A percentile compares a stretch with the other conserved stretches of the same genome.
phyloP scores from a whole-genome alignment of 2,888 invertebrate species.

The Sesia apiformis region DNA sequence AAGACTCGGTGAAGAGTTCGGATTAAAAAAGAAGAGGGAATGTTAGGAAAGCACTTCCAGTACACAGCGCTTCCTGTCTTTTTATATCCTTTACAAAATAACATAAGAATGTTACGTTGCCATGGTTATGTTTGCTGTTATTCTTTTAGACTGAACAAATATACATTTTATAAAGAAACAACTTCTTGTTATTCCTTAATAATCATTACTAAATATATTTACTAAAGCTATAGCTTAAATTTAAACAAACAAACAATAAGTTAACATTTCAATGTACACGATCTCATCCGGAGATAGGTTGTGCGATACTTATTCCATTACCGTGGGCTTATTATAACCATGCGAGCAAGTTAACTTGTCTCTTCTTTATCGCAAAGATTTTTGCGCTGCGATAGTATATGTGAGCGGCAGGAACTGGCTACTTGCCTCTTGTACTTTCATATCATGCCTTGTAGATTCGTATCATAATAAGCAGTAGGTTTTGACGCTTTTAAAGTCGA shows the following conservation, averaged over 20 bases:
- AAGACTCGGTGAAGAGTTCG: too few relatives aligned
- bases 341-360: conserved; percentile 66
- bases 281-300: conserved; percentile 54
- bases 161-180: too few relatives aligned
- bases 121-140: too few relatives aligned
- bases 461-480: conserved; percentile 33
- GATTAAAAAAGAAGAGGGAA: too few relatives aligned
- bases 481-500: conserved; percentile 29
- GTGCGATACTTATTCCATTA: conserved; percentile 57
- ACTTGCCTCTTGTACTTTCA: conserved; percentile 25
- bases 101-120: too few relatives aligned
- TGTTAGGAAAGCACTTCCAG: too few relatives aligned
- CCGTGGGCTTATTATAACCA: conserved; percentile 54
- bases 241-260: conserved; percentile 32
- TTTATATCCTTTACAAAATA: too few relatives aligned
- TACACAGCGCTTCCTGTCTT: too few relatives aligned
- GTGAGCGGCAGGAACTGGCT: conserved; percentile 22
- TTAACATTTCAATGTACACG: conserved; percentile 68
- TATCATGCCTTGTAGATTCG: conserved; percentile 29
- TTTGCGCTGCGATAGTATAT: conserved; percentile 54
- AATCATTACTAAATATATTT: too few relatives aligned
- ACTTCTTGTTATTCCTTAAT: too few relatives aligned
- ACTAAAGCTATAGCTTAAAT: neutral
- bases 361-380: conserved; percentile 60
- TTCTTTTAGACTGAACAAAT: too few relatives aligned